These are phyloP conservation scores for Fragum fragum DNA, from an alignment of 2,888 invertebrate genomes.

Conservation along the genomic window DNA sequence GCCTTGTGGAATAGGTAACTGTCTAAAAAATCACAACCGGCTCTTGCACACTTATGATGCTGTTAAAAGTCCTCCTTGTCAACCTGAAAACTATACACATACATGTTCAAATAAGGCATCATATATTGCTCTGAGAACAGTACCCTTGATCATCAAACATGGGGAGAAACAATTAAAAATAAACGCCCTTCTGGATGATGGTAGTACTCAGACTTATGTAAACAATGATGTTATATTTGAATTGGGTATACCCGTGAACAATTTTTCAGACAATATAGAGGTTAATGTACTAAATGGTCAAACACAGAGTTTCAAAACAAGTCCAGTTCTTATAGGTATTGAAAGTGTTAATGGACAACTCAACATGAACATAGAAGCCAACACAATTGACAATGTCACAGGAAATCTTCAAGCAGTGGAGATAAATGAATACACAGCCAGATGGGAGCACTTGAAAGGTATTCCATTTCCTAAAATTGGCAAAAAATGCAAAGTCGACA, in stretches of 20 bases:
- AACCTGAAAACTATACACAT: not conserved
- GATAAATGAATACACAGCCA: slow-evolving; percentile 31
- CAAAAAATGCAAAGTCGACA: slow-evolving; percentile 24
- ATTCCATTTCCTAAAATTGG: slow-evolving; percentile 25
- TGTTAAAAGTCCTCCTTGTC: too few species aligned
- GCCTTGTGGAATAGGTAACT: slow-evolving; percentile 21
- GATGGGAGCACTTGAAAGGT: slow-evolving; percentile 36
- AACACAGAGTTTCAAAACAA: slow-evolving; percentile 38
- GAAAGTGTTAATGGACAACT: slow-evolving; percentile 24
- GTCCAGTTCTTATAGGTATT: slow-evolving; percentile 30
- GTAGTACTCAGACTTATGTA: slow-evolving; percentile 52
- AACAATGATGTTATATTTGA: slow-evolving; percentile 42
- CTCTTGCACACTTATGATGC: too few species aligned
- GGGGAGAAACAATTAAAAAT: slow-evolving; percentile 31
- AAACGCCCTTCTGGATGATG: slow-evolving; percentile 60
- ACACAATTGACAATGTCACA: slow-evolving; percentile 40
- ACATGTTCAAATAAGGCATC: slow-evolving; percentile 4
- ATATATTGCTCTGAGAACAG: slow-evolving; percentile 42
- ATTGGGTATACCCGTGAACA: not conserved
- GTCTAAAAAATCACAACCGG: slow-evolving; percentile 30
- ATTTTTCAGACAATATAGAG: too few species aligned
- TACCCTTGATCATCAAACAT: slow-evolving; percentile 45
- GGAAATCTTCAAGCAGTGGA: slow-evolving; percentile 44
- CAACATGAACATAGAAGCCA: slow-evolving; percentile 22
- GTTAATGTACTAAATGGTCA: slow-evolving; percentile 52